These are phyloP conservation scores for Periophthalmus magnuspinnatus DNA, from an alignment of 2,797 vertebrate species.

Conservation along the genomic window DNA sequence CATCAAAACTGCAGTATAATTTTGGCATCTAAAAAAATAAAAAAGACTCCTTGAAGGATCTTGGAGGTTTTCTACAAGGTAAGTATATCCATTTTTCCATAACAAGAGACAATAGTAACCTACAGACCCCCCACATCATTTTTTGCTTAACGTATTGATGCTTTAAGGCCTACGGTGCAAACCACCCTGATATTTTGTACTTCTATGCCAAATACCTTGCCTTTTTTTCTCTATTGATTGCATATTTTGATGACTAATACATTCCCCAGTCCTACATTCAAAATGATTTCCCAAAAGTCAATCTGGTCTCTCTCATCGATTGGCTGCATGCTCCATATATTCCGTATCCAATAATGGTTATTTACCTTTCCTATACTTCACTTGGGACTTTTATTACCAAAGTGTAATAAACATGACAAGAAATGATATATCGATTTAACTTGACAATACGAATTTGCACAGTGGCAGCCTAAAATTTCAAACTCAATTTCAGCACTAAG, in stretches of 20 bases:
- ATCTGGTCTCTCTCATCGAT: conserved; percentile 4
- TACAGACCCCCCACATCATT: no score
- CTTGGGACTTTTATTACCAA: neutral
- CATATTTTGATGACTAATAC: conserved; percentile 1
- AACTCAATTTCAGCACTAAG: no score
- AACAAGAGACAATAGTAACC: no score
- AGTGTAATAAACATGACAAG: neutral
- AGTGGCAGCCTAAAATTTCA: no score
- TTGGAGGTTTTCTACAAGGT: no score
- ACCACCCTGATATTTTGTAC: neutral
- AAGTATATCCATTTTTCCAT: no score
- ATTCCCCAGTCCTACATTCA: neutral
- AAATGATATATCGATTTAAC: neutral
- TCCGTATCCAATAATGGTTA: neutral
- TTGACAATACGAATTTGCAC: neutral
- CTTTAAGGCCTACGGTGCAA: neutral
- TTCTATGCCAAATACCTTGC: neutral
- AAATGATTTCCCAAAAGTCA: conserved; percentile 12
- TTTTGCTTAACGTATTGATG: no score
- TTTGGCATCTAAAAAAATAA: no score
- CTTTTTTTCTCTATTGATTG: neutral
- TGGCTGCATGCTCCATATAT: conserved; percentile 10
- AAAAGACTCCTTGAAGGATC: no score
- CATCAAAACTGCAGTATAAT: neutral
- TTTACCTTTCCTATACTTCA: conserved; percentile 5